These are phyloP conservation scores for Drepana arcuata DNA, from an alignment of 1,140 invertebrate species.

Conservation along the genomic window DNA sequence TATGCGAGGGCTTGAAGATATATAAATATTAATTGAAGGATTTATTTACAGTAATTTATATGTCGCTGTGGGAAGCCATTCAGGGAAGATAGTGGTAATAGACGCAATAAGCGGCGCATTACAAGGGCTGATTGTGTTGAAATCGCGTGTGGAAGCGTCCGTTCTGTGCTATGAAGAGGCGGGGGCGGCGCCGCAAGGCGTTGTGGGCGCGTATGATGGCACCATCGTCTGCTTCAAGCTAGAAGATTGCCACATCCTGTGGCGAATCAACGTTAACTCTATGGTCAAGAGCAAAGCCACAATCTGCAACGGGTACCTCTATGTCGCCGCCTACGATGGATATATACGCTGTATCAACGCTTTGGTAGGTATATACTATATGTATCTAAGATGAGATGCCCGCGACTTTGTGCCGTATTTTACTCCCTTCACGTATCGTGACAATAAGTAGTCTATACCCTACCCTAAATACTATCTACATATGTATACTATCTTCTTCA, in stretches of 20 bases:
- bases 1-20: no score
- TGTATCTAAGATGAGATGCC: no score
- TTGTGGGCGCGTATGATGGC: constrained; percentile 79
- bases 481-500: no score
- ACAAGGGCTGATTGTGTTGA: constrained; percentile 32
- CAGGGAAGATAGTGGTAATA: constrained; percentile 70
- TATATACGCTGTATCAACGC: constrained; percentile 74
- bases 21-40: background rate
- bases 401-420: no score
- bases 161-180: constrained; percentile 34
- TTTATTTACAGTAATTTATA: constrained; percentile 47
- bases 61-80: constrained; percentile 71
- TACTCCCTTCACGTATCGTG: no score
- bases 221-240: constrained; percentile 75
- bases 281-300: constrained; percentile 79
- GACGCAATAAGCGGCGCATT: constrained; percentile 59
- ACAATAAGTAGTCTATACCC: no score
- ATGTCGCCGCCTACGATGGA: constrained; percentile 81
- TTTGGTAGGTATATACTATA: constrained; percentile 54
- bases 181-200: constrained; percentile 22
- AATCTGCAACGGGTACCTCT: constrained; percentile 59
- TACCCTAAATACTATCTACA: no score
- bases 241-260: constrained; percentile 65
- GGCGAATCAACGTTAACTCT: constrained; percentile 75
- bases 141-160: constrained; percentile 53